These are phyloP conservation scores for Papilio gigon DNA, from an alignment of 2,888 invertebrate genomes.

Conservation along the genomic window DNA sequence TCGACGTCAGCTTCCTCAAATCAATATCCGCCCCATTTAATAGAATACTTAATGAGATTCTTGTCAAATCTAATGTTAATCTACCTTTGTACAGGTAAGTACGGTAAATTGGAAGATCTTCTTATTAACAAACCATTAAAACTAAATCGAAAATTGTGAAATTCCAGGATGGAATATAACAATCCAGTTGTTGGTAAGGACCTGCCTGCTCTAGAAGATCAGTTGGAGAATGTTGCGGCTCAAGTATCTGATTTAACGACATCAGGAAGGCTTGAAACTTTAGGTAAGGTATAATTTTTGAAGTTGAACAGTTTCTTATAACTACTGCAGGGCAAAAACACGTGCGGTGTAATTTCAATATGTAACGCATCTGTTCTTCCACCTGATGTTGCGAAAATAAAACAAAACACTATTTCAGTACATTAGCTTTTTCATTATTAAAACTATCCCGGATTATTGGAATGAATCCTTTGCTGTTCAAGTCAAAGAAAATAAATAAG, in stretches of 20 bases:
- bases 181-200: slow-evolving; percentile 84
- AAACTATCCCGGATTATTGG: background rate
- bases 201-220: slow-evolving; percentile 84
- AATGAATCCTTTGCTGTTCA: background rate
- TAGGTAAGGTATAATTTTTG: slow-evolving; percentile 67
- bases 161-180: slow-evolving; percentile 80
- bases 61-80: slow-evolving; percentile 82
- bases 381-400: too few species aligned
- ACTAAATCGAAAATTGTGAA: background rate
- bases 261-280: slow-evolving; percentile 87
- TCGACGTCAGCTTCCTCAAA: slow-evolving; percentile 78
- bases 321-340: background rate
- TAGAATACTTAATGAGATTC: slow-evolving; percentile 81
- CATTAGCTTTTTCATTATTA: background rate
- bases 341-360: too few species aligned
- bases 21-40: slow-evolving; percentile 83
- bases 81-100: slow-evolving; percentile 82
- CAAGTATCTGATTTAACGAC: slow-evolving; percentile 87
- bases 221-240: slow-evolving; percentile 85
- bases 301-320: background rate
- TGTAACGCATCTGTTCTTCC: too few species aligned
- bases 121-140: background rate
- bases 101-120: background rate
- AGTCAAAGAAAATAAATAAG: too few species aligned
- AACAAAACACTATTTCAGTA: background rate